Base-by-base conservation (phyloP, 2,113 vertebrate genomes). In the Eolophus roseicapilla region DNA sequence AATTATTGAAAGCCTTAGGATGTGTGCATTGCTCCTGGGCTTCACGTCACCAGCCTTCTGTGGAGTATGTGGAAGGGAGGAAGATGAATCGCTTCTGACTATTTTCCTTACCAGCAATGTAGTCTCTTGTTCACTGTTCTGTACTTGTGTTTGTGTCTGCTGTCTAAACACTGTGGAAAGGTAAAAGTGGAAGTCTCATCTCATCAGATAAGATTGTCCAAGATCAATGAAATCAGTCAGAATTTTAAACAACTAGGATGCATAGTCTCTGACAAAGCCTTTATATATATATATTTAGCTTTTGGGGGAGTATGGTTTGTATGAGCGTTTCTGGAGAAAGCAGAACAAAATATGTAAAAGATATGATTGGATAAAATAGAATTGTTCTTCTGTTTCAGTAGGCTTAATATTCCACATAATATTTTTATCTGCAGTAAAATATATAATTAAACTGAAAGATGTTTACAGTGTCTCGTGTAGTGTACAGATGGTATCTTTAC, bases 401-500 rank as follows among this genome's bases (percentile, higher is more conserved):
- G 31, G 46, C n/a, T 88, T 74, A 63, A 17, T 70, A 85, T 92
- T 96, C 83, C 87, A 29, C 17, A 13, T 43, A 62, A 41, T 49
- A 59, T 33, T 18, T 81, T 74, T 17, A 50, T 50, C 37, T 90
- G 31, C 37, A 90, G 24, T 90, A 90, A 96, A 90, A 90, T 74
- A 90, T 50, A 3, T 46, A 77, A 67, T 80, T 44, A 80, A 87
- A 83, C 39, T 52, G 62, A 28, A 90, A 67, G 13, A 59, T 76
- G 35, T 95, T 93, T 92, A 69, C 37, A 71, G 19, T 76, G 49
- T 60, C 41, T 93, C 67, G 21, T 55, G 63, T 50, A 86, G 87
- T 35, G 71, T 93, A 31, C 92, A 97, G 96, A 96, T 93, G 96
- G 88, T 86, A 86, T 96, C 55, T 96, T 82, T 94, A 92, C 76